Conservation (phyloP, 2,113 vertebrate species). For the Elachura formosa region DNA sequence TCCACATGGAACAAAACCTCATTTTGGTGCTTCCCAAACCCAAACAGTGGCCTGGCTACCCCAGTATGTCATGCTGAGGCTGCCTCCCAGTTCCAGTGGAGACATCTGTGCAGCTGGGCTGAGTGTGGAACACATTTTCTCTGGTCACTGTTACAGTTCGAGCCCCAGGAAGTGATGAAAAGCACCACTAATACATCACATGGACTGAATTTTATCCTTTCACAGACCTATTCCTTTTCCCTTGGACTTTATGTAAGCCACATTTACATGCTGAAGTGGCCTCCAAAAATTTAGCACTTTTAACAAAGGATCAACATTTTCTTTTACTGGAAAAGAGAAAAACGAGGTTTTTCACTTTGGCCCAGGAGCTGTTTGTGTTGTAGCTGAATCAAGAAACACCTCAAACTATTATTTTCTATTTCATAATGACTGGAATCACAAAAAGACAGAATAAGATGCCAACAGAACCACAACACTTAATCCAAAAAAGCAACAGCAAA, state of each 20-base stretch:
- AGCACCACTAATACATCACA: background rate
- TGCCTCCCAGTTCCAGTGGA: background rate
- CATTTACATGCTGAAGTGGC: background rate
- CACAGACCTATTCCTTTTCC: background rate
- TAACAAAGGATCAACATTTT: slow-evolving; percentile 36
- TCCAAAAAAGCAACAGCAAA: background rate
- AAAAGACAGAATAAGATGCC: background rate
- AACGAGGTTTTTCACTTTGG: background rate
- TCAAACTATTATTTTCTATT: background rate
- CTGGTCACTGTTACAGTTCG: background rate
- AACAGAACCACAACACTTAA: background rate
- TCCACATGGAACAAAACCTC: fast-evolving
- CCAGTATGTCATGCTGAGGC: fast-evolving
- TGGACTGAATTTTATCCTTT: background rate
- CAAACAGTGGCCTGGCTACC: background rate
- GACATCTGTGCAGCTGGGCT: background rate
- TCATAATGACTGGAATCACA: background rate
- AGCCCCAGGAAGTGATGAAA: background rate
- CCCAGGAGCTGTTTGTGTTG: background rate
- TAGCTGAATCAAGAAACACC: slow-evolving; percentile 5
- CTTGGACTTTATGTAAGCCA: background rate
- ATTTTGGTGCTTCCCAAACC: background rate
- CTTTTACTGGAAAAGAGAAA: slow-evolving; percentile 31
- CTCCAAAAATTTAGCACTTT: slow-evolving; percentile 27
- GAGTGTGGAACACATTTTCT: background rate